Evolutionary conservation across 2,113 vertebrate genomes (phyloP).

Genomic region (Sminthopsis crassicaudata): DNA sequence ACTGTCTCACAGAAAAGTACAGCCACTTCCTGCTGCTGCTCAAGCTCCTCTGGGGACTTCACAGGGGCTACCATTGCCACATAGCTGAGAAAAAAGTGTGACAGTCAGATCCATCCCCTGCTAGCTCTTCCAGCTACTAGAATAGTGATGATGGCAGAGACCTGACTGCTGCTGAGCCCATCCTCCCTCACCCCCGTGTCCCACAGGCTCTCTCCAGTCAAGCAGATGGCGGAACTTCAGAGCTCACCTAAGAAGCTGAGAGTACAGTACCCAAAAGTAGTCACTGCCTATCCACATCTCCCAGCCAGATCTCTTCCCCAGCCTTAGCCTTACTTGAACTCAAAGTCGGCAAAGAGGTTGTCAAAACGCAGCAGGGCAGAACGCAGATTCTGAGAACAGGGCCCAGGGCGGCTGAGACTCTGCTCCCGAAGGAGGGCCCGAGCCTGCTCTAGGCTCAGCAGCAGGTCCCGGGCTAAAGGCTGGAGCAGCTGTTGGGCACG

Average conservation of each 20-base stretch:
- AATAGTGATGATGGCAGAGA: not conserved
- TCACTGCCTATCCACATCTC: not conserved
- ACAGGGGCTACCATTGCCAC: conserved; percentile 82
- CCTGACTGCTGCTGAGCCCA: not conserved
- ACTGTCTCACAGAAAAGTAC: conserved; percentile 87
- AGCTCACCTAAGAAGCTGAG: not conserved
- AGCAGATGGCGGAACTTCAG: not conserved
- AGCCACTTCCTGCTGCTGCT: conserved; percentile 84
- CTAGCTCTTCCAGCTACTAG: not conserved
- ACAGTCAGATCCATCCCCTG: not conserved
- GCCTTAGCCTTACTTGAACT: conserved; percentile 78
- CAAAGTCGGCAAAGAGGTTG: conserved; percentile 82
- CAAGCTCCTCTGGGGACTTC: conserved; percentile 84
- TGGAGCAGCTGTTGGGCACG: conserved; percentile 75
- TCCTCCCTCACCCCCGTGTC: not conserved
- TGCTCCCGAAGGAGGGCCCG: conserved; percentile 79
- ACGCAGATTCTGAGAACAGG: conserved; percentile 72
- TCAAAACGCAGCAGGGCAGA: conserved; percentile 81
- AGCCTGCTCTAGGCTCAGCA: conserved; percentile 82
- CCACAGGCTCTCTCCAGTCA: not conserved
- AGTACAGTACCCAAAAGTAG: not conserved
- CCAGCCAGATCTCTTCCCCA: not conserved
- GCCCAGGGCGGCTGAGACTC: conserved; percentile 79
- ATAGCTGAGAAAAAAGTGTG: conserved; percentile 69
- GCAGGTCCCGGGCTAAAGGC: conserved; percentile 81